Evolutionary conservation across 1,140 invertebrate genomes (phyloP).

Genomic region (Rhopalosiphum padi): DNA sequence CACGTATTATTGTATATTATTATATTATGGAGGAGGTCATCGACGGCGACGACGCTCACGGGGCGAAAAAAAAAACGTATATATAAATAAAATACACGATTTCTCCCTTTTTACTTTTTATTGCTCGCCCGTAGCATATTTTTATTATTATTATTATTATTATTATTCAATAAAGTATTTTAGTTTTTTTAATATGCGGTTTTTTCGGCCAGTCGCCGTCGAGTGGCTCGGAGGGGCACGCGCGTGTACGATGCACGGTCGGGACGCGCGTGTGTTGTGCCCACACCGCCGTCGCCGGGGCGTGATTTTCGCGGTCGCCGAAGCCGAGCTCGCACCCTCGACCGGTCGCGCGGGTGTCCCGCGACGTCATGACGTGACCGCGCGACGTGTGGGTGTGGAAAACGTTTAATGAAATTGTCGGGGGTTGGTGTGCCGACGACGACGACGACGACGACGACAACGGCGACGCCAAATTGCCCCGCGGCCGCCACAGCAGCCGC

Average conservation of each 20-base stretch:
- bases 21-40: not conserved
- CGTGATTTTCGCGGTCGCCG: conserved; percentile 33
- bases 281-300: not conserved
- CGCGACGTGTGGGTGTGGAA: not conserved
- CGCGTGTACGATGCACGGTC: not conserved
- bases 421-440: not conserved
- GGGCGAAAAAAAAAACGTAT: not conserved
- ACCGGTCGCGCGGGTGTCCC: not conserved
- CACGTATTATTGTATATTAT: conserved; percentile 3
- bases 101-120: not conserved
- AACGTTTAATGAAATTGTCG: conserved; percentile 45
- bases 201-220: not conserved
- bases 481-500: not conserved
- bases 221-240: not conserved
- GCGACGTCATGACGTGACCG: not conserved
- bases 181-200: not conserved
- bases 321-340: not conserved
- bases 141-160: conserved; percentile 1
- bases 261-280: not conserved
- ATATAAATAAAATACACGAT: not conserved
- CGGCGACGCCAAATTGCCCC: not conserved
- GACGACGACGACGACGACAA: not conserved
- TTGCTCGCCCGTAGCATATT: not conserved
- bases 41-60: not conserved
- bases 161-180: not conserved